These are phyloP conservation scores for Stenopsyche tienmushanensis DNA, from an alignment of 1,140 invertebrate genomes.

Conservation along the genomic window DNA sequence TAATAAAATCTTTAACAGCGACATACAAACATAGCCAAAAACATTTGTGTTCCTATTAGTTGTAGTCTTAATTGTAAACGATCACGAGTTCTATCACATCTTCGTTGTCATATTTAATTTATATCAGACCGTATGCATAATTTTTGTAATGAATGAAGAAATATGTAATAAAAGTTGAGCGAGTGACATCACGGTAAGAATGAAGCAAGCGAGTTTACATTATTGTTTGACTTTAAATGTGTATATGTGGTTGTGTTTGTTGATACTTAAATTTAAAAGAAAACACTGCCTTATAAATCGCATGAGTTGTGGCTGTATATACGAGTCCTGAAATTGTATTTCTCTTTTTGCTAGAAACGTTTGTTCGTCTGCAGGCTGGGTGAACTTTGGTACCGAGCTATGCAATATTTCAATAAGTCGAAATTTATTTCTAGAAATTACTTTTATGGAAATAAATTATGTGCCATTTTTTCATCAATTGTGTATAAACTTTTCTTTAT, in stretches of 20 bases:
- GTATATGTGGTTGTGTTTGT: conserved; percentile 33
- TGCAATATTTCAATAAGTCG: background rate
- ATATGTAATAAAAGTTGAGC: too few species aligned
- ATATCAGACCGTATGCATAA: conserved; percentile 9
- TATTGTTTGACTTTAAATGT: background rate
- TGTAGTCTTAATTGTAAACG: conserved; percentile 35
- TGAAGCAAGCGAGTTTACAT: too few species aligned
- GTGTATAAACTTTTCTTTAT: background rate
- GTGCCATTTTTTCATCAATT: background rate
- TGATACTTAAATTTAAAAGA: conserved; percentile 19
- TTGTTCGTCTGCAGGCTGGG: too few species aligned
- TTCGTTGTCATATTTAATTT: conserved; percentile 4
- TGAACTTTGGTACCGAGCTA: background rate
- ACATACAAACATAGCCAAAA: conserved; percentile 33
- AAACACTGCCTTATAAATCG: conserved; percentile 36
- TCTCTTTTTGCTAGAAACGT: too few species aligned
- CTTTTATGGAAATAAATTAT: background rate
- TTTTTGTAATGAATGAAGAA: conserved; percentile 2
- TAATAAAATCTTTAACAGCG: too few species aligned
- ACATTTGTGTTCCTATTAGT: conserved; percentile 38
- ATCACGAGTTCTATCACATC: conserved; percentile 27
- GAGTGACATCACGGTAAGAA: too few species aligned
- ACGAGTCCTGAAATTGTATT: background rate
- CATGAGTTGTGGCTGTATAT: conserved; percentile 28
- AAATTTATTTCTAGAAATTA: background rate